Evolutionary conservation across 2,797 vertebrate genomes (phyloP), one percentile per base, ranked within the genome.

Genomic region (Octomys mimax): DNA sequence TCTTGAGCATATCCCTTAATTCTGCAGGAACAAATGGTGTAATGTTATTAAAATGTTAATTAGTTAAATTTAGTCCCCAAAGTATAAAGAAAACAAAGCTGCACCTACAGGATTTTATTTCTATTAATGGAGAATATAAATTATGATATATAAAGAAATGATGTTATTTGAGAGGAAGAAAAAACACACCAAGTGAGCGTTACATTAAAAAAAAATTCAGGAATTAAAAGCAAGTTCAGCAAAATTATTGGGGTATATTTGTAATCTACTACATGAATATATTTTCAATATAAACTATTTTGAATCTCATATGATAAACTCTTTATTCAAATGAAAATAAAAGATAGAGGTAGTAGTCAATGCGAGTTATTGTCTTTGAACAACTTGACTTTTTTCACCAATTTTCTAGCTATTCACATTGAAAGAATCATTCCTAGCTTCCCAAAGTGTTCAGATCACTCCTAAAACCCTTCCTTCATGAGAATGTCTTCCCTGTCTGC

Each of bases 11-110:
- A 98, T 97, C 98, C 98, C 97, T 92, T 98, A 98, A 96, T 98
- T 98, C 98, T 97, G 96, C n/a, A 7, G 97, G 98, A 99, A 98
- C 98, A 98, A 99, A 98, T 98, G 98, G 96, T 96, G 93, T 98
- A 98, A 98, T 98, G 98, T 98, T 98, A 99, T 98, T 98, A 99
- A 98, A 98, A 98, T 99, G 98, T 98, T 98, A 99, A 98, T 98
- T 98, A 98, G 98, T 98, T 98, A 98, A 98, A 98, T 98, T 98
- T 98, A 98, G 96, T 97, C 97, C 97, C 96, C 57, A 97, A 98
- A 97, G 95, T 98, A 98, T 98, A 98, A 97, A 98, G 97, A 97
- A 98, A 97, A 97, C 96, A 97, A 97, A 94, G 98, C 97, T 98
- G 98, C 98, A 98, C 97, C 97, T 98, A 98, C 96, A 90, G 96